Percentiles rank a stretch among this genome's conserved stretches.
These are phyloP conservation scores for Xiphorhynchus elegans DNA, from an alignment of 2,113 vertebrate genomes.

Conservation along the genomic window DNA sequence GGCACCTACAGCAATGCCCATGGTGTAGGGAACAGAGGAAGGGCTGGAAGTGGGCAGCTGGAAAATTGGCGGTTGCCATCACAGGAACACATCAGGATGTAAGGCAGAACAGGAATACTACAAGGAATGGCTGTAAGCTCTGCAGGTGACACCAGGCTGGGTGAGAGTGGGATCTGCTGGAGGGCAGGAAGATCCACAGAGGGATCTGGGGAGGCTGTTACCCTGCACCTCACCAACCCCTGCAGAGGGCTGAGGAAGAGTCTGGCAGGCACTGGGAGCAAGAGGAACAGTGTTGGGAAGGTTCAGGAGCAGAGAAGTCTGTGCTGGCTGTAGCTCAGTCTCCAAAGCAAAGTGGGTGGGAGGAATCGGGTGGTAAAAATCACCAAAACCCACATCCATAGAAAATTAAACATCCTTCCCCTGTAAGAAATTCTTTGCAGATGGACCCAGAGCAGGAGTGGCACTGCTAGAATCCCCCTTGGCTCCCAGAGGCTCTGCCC, in stretches of 20 bases:
- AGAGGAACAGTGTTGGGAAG: neutral
- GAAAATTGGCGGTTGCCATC: fast-evolving
- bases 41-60: neutral
- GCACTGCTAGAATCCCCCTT: neutral
- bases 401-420: slow-evolving; percentile 37
- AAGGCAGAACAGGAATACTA: fast-evolving
- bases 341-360: neutral
- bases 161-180: neutral
- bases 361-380: neutral
- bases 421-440: neutral
- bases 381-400: neutral
- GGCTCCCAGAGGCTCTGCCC: neutral
- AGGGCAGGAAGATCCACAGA: neutral
- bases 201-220: neutral
- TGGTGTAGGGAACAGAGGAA: neutral
- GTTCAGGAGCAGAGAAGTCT: slow-evolving; percentile 10
- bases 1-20: fast-evolving
- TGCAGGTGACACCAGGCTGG: neutral
- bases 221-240: neutral
- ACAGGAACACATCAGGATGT: fast-evolving
- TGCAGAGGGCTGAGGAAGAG: neutral
- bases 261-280: neutral
- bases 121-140: fast-evolving
- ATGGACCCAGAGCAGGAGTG: neutral
- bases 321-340: neutral